A percentile compares a stretch with the other conserved stretches of the same genome.
These are phyloP conservation scores for Siderastrea siderea DNA, from an alignment of 92 coral and sea anemone species.

Conservation along the genomic window DNA sequence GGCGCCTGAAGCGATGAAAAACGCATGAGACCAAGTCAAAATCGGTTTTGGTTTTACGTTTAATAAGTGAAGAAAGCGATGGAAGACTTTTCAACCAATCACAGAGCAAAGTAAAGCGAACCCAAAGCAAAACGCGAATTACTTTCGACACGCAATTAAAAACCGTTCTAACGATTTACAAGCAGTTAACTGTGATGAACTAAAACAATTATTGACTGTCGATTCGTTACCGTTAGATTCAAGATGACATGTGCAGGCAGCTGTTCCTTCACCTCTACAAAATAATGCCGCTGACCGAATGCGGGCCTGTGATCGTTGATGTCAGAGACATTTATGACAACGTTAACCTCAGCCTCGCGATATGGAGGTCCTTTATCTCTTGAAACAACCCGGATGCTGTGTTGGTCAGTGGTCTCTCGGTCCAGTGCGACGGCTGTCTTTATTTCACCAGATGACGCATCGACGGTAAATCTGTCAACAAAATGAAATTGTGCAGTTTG, in stretches of 20 bases:
- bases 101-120: no score
- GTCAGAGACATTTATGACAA: slow-evolving; percentile 87
- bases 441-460: slow-evolving; percentile 81
- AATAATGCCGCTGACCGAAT: slow-evolving; percentile 89
- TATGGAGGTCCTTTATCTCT: slow-evolving; percentile 72
- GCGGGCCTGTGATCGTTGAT: slow-evolving; percentile 93
- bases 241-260: slow-evolving; percentile 71
- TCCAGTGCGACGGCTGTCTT: slow-evolving; percentile 88
- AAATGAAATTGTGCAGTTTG: neutral
- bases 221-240: slow-evolving; percentile 72
- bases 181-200: no score
- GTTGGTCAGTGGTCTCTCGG: slow-evolving; percentile 83
- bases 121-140: no score
- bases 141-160: no score
- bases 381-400: slow-evolving; percentile 77
- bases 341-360: slow-evolving; percentile 75
- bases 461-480: slow-evolving; percentile 76
- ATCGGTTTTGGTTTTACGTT: no score
- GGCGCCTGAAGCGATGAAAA: no score
- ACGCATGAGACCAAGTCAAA: no score
- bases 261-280: slow-evolving; percentile 81
- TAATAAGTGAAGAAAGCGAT: no score
- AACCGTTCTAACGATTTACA: no score
- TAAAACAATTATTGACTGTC: no score
- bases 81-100: no score